phyloP scores from a whole-genome alignment of 2,113 vertebrate genomes.

The Mionectes macconnelli region DNA sequence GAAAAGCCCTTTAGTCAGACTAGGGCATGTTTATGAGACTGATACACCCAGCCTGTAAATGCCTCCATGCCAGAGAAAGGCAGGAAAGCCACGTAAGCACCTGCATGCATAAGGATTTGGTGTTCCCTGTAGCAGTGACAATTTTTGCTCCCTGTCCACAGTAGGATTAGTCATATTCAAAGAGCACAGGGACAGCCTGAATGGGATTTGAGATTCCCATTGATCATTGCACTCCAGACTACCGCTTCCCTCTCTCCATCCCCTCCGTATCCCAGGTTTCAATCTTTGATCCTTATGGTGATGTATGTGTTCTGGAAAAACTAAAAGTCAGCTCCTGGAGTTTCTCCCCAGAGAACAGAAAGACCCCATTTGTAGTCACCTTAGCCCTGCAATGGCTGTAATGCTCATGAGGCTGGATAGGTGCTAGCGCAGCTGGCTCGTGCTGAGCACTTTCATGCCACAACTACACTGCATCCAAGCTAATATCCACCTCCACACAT shows the following conservation, averaged over 20 bases:
- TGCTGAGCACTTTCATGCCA: not conserved
- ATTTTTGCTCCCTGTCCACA: not conserved
- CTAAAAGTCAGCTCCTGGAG: not conserved
- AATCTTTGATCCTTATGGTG: not conserved
- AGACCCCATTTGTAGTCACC: not conserved
- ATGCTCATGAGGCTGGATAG: not conserved
- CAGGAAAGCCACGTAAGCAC: not conserved
- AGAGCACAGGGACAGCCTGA: not conserved
- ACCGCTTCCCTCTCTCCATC: not conserved
- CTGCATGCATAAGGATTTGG: not conserved
- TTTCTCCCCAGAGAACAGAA: not conserved
- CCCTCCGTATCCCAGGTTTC: not conserved
- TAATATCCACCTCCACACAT: no score
- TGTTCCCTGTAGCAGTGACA: not conserved
- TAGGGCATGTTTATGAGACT: not conserved
- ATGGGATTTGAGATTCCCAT: not conserved
- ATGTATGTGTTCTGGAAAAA: not conserved
- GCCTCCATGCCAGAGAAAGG: not conserved
- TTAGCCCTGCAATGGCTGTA: not conserved
- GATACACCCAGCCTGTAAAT: not conserved
- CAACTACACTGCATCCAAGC: not conserved
- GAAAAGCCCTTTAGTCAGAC: not conserved
- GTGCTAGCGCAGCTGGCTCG: not conserved
- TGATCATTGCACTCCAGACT: not conserved
- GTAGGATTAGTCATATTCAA: not conserved